These are phyloP conservation scores for Dexiosoma caninum DNA, from an alignment of 2,888 invertebrate genomes.

Conservation along the genomic window DNA sequence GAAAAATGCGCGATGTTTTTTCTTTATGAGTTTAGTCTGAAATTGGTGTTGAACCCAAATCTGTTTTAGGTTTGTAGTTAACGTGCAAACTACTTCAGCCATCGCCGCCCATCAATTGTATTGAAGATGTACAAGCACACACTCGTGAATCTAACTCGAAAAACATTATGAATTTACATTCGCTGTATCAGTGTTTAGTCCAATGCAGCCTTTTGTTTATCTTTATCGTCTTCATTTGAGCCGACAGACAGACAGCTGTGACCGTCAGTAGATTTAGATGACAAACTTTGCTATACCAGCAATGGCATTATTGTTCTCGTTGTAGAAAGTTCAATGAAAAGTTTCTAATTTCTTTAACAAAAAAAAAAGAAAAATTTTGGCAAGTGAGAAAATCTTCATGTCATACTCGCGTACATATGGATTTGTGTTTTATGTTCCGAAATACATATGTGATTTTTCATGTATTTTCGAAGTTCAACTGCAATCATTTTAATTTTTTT, in stretches of 20 bases:
- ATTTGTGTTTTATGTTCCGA: background rate
- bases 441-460: slow-evolving; percentile 16
- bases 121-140: too few relatives aligned
- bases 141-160: too few relatives aligned
- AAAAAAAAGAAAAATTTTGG: slow-evolving; percentile 53
- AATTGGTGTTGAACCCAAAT: too few relatives aligned
- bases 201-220: slow-evolving; percentile 43
- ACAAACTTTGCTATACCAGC: background rate
- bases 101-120: too few relatives aligned
- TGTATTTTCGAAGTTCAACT: slow-evolving; percentile 22
- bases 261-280: slow-evolving; percentile 22
- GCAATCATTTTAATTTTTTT: slow-evolving; percentile 9
- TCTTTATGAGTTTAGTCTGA: too few relatives aligned
- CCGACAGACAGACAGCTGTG: background rate
- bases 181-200: slow-evolving; percentile 12
- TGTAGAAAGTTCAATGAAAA: slow-evolving; percentile 24
- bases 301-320: background rate
- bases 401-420: background rate
- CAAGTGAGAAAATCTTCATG: slow-evolving; percentile 59
- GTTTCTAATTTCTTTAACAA: slow-evolving; percentile 43
- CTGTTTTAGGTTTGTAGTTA: too few relatives aligned
- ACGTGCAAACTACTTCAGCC: too few relatives aligned
- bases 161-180: slow-evolving; percentile 37
- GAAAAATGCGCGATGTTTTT: too few relatives aligned
- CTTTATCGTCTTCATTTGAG: background rate